Evolutionary conservation across 1,140 invertebrate species (phyloP).

Genomic region (Caenorhabditis brenneri): DNA sequence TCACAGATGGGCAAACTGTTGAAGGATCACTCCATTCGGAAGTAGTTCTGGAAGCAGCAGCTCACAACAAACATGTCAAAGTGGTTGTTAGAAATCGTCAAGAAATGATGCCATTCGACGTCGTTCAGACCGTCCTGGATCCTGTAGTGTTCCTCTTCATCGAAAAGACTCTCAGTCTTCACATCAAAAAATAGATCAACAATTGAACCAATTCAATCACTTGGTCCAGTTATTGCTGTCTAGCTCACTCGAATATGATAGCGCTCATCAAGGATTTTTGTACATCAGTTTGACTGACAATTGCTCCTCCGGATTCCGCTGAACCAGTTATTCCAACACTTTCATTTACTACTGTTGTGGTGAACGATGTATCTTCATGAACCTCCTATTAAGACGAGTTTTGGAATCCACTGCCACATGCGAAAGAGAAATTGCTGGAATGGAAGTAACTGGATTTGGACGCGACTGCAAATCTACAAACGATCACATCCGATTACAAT

Average conservation of each 20-base stretch:
- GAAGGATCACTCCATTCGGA: constrained; percentile 85
- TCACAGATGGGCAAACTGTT: constrained; percentile 83
- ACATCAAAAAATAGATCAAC: constrained; percentile 89
- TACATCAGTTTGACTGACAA: constrained; percentile 62
- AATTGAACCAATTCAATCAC: constrained; percentile 90
- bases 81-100: constrained; percentile 59
- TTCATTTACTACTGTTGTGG: too few species aligned
- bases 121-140: not conserved
- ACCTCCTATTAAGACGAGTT: too few species aligned
- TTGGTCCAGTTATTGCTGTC: constrained; percentile 91
- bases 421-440: too few species aligned
- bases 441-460: too few species aligned
- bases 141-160: constrained; percentile 85
- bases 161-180: constrained; percentile 91
- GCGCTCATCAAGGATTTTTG: constrained; percentile 64
- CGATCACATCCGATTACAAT: too few species aligned
- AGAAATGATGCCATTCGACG: not conserved
- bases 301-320: constrained; percentile 59
- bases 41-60: constrained; percentile 83
- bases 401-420: too few species aligned
- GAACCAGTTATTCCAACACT: constrained; percentile 17
- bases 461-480: too few species aligned
- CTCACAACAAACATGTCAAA: constrained; percentile 70
- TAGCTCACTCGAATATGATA: constrained; percentile 85
- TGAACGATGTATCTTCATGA: too few species aligned